Percentiles rank a stretch among this genome's conserved stretches.
These are phyloP conservation scores for Phoenicopterus ruber DNA, from an alignment of 2,113 vertebrate genomes.

Conservation along the genomic window DNA sequence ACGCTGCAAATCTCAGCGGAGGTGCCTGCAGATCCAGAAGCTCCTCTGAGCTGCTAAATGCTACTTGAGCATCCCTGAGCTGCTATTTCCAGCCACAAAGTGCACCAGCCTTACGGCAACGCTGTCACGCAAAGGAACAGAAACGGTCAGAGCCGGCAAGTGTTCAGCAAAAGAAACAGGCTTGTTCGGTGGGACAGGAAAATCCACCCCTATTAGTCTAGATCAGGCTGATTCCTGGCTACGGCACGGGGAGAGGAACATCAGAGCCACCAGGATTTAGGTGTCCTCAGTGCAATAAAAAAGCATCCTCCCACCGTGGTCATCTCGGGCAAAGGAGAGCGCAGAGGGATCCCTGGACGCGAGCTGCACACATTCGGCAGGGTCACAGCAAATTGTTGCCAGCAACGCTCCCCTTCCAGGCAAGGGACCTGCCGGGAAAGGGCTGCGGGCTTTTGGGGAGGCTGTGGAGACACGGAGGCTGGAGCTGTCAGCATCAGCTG, in stretches of 20 bases:
- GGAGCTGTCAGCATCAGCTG: not conserved
- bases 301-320: not conserved
- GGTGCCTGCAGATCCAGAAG: not conserved
- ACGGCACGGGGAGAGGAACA: not conserved
- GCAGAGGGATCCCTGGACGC: not conserved
- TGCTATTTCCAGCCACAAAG: not conserved
- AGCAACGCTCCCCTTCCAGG: not conserved
- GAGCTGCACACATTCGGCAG: not conserved
- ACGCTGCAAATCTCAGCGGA: not conserved
- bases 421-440: not conserved
- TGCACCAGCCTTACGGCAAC: accelerated
- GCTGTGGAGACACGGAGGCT: not conserved
- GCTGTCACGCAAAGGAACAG: accelerated
- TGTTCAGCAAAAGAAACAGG: not conserved
- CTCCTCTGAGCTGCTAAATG: not conserved
- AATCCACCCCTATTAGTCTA: not conserved
- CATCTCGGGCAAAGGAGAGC: not conserved
- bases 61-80: not conserved
- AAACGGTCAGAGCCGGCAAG: not conserved
- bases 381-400: not conserved
- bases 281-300: not conserved
- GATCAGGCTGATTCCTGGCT: not conserved
- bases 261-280: not conserved
- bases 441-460: not conserved
- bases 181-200: not conserved